These are phyloP conservation scores for Eubasilissa splendida DNA, from an alignment of 2,888 invertebrate genomes.

Conservation along the genomic window DNA sequence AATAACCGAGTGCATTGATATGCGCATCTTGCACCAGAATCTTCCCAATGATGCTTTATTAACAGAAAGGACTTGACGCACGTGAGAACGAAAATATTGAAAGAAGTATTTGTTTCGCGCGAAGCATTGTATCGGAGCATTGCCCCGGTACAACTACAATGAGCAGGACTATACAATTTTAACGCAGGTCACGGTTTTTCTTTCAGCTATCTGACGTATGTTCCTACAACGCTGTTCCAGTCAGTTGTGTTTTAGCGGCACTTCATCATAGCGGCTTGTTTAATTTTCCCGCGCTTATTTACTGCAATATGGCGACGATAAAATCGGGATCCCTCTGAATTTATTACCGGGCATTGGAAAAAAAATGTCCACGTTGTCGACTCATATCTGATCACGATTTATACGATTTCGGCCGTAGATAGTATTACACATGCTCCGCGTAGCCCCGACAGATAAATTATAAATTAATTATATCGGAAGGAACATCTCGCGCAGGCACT, in stretches of 20 bases:
- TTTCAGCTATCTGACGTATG: no score
- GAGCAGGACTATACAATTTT: no score
- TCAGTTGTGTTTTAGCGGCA: neutral
- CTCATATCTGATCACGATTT: conserved; percentile 18
- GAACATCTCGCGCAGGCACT: neutral
- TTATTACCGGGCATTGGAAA: conserved; percentile 12
- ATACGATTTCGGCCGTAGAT: conserved; percentile 11
- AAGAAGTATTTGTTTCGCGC: no score
- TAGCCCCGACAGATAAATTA: neutral
- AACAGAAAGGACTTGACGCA: no score
- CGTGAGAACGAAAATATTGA: no score
- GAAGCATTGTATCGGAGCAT: no score
- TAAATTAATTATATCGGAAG: conserved; percentile 8
- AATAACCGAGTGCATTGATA: no score
- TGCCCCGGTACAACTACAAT: no score
- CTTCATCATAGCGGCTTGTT: conserved; percentile 1
- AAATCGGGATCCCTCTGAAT: conserved; percentile 17
- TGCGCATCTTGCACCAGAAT: no score
- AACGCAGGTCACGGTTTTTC: no score
- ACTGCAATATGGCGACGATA: conserved; percentile 13
- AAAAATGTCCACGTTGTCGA: conserved; percentile 25
- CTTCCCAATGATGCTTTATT: no score
- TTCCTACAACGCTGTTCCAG: neutral
- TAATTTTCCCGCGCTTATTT: conserved; percentile 3
- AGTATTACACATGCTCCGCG: conserved; percentile 2